A percentile compares a stretch with the other conserved stretches of the same genome.
These are phyloP conservation scores for Melieria picta DNA, from an alignment of 2,888 invertebrate genomes.

Conservation along the genomic window DNA sequence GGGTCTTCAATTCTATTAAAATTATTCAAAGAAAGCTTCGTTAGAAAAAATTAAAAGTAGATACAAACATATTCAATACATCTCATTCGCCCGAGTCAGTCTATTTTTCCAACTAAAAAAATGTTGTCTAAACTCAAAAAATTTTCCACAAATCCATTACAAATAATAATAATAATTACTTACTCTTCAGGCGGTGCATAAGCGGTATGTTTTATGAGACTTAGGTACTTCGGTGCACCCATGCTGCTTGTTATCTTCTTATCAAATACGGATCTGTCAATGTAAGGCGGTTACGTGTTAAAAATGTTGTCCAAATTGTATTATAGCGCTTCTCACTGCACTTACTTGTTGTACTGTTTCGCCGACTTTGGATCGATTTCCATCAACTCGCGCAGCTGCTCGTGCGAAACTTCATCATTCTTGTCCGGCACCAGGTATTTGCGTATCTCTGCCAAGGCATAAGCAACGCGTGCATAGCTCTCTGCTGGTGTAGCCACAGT, in stretches of 20 bases:
- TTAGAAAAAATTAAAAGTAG: not conserved
- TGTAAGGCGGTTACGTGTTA: not conserved
- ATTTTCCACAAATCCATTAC: no score
- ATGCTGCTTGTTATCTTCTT: slow-evolving; percentile 47
- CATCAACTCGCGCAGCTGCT: slow-evolving; percentile 79
- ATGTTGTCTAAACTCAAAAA: not conserved
- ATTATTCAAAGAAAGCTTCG: not conserved
- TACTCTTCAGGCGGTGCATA: slow-evolving; percentile 36
- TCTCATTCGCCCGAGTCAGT: no score
- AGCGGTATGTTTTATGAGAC: slow-evolving; percentile 51
- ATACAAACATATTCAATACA: not conserved
- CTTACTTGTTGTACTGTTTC: slow-evolving; percentile 35
- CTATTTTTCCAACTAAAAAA: no score
- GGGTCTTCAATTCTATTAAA: slow-evolving; percentile 35
- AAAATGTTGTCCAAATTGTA: not conserved
- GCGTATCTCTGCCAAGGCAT: slow-evolving; percentile 81
- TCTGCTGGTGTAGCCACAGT: slow-evolving; percentile 87
- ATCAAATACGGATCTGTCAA: slow-evolving; percentile 54
- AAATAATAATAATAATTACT: slow-evolving; percentile 24
- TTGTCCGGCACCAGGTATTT: slow-evolving; percentile 69
- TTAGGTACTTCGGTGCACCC: slow-evolving; percentile 53
- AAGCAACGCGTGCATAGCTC: slow-evolving; percentile 84
- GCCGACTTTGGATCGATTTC: slow-evolving; percentile 46
- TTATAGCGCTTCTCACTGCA: not conserved
- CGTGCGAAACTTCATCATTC: slow-evolving; percentile 82